Conservation (phyloP, 2,113 vertebrate genomes). For the Cisticola juncidis region DNA sequence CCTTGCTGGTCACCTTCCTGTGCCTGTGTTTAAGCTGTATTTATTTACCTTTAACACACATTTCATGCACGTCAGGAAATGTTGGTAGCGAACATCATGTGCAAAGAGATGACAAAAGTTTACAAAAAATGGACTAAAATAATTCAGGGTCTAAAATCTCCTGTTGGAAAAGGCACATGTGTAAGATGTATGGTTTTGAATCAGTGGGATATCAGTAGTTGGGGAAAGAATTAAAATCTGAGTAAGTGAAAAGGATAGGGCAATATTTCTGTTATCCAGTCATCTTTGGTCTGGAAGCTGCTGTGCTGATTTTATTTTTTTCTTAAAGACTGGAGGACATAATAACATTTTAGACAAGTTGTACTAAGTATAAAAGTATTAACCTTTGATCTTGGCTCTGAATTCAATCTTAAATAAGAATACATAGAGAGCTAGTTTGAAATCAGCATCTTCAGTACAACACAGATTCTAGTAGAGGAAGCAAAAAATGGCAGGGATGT, state of each 20-base stretch:
- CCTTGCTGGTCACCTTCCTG: neutral
- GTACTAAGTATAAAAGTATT: neutral
- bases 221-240: neutral
- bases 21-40: neutral
- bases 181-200: neutral
- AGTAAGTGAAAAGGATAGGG: neutral
- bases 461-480: neutral
- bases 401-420: neutral
- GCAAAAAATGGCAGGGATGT: neutral
- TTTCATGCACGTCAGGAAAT: neutral
- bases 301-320: neutral
- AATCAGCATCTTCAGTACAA: neutral
- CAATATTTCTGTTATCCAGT: neutral
- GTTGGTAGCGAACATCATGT: neutral
- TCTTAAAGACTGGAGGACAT: neutral
- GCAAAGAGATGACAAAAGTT: neutral
- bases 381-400: neutral
- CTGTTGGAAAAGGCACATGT: neutral
- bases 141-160: neutral
- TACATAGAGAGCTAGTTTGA: neutral
- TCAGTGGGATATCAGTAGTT: neutral
- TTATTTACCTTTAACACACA: rapidly evolving
- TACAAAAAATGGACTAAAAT: neutral
- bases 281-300: neutral
- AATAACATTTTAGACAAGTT: neutral